Percentiles rank a stretch among this genome's conserved stretches.
Conservation (phyloP, 2,888 invertebrate species). For the Stenchaetothrips biformis region DNA sequence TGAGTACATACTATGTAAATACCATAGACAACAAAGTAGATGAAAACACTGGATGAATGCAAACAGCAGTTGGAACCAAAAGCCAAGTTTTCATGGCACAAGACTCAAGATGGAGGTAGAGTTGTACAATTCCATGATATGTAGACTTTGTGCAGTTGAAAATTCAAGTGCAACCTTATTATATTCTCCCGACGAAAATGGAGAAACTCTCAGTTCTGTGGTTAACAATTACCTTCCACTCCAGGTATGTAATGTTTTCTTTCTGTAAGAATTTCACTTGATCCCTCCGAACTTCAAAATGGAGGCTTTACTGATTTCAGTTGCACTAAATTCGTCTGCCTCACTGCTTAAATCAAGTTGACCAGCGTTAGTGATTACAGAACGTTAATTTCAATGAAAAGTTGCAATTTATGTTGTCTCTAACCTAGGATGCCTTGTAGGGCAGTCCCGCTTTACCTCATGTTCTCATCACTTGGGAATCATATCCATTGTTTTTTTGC, state of each 20-base stretch:
- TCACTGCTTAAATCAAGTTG: slow-evolving; percentile 45
- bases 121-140: slow-evolving; percentile 63
- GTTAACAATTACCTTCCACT: slow-evolving; percentile 70
- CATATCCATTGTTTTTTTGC: neutral
- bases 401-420: neutral
- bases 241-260: slow-evolving; percentile 53
- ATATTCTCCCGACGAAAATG: slow-evolving; percentile 56
- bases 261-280: slow-evolving; percentile 47
- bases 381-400: slow-evolving; percentile 29
- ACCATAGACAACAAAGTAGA: too few relatives aligned
- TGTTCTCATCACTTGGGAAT: slow-evolving; percentile 1
- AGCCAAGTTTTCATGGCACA: neutral
- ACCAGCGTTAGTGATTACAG: slow-evolving; percentile 32
- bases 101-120: slow-evolving; percentile 9
- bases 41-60: neutral
- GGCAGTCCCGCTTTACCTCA: slow-evolving; percentile 25
- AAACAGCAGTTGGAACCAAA: neutral
- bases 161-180: slow-evolving; percentile 63
- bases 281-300: slow-evolving; percentile 45
- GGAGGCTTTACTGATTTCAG: slow-evolving; percentile 44
- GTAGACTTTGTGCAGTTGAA: slow-evolving; percentile 71
- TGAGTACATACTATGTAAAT: too few relatives aligned
- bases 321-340: slow-evolving; percentile 39
- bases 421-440: neutral
- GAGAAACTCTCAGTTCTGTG: slow-evolving; percentile 57